Percentiles rank a stretch among this genome's conserved stretches.
Conservation (phyloP, 2,888 invertebrate genomes). For the Frankliniella intonsa region DNA sequence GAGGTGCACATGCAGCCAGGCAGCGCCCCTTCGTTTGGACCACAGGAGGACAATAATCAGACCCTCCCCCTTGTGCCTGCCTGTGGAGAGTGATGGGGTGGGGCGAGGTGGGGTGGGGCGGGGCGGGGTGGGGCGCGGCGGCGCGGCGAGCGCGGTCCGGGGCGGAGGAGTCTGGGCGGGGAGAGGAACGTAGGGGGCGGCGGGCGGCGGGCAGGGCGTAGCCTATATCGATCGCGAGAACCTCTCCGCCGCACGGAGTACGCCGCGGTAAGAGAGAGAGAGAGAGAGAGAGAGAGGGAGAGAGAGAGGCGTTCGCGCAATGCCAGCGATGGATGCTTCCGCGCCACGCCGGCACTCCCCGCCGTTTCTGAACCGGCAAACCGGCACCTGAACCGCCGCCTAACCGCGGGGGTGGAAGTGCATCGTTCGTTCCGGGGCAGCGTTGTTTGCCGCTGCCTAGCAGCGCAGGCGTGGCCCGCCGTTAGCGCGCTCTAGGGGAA, state of each 20-base stretch:
- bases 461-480: too few relatives aligned
- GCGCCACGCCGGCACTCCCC: background rate
- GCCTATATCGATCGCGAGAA: background rate
- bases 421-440: too few relatives aligned
- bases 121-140: background rate
- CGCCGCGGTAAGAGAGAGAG: background rate
- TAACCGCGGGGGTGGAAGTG: too few relatives aligned
- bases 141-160: background rate
- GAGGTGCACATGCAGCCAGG: background rate
- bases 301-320: background rate
- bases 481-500: too few relatives aligned
- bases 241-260: background rate
- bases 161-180: background rate
- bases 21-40: background rate
- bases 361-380: too few relatives aligned
- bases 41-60: background rate
- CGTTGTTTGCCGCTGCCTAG: too few relatives aligned
- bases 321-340: background rate
- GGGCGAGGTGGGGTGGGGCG: background rate
- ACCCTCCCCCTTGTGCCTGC: too few relatives aligned
- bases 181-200: background rate
- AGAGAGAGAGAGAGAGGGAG: background rate
- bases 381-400: too few relatives aligned
- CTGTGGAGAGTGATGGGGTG: background rate
- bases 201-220: background rate